A percentile compares a stretch with the other conserved stretches of the same genome.
Conservation (phyloP, 2,113 vertebrate genomes). For the Saccopteryx leptura region DNA sequence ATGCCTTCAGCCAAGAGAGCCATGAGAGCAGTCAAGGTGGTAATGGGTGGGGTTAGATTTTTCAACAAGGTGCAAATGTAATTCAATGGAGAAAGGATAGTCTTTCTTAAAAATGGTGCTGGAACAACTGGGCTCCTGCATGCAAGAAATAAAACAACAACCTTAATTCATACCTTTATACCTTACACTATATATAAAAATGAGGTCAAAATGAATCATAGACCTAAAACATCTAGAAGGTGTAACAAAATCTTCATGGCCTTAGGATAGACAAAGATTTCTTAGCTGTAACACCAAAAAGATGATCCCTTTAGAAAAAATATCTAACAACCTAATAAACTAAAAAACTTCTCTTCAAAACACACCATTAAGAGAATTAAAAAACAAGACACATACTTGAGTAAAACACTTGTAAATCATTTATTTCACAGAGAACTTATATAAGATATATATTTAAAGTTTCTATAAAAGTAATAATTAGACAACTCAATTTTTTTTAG, state of each 20-base stretch:
- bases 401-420: constrained; percentile 21
- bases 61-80: not conserved
- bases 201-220: not conserved
- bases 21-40: not conserved
- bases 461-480: constrained; percentile 2
- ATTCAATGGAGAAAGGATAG: not conserved
- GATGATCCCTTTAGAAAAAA: not conserved
- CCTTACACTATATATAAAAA: not conserved
- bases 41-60: not conserved
- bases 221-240: constrained; percentile 14
- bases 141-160: not conserved
- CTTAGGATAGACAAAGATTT: constrained; percentile 18
- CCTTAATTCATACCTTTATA: not conserved
- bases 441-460: not conserved
- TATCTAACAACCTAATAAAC: constrained; percentile 7
- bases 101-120: not conserved
- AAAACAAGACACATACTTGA: not conserved
- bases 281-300: constrained; percentile 20
- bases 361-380: not conserved
- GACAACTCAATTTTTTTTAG: not conserved
- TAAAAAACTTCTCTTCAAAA: constrained; percentile 9
- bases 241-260: not conserved
- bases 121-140: not conserved
- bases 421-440: constrained; percentile 29
- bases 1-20: not conserved